Evolutionary conservation across 1,140 invertebrate species (phyloP), one percentile per base, ranked within the genome.

Genomic region (Varroa destructor): DNA sequence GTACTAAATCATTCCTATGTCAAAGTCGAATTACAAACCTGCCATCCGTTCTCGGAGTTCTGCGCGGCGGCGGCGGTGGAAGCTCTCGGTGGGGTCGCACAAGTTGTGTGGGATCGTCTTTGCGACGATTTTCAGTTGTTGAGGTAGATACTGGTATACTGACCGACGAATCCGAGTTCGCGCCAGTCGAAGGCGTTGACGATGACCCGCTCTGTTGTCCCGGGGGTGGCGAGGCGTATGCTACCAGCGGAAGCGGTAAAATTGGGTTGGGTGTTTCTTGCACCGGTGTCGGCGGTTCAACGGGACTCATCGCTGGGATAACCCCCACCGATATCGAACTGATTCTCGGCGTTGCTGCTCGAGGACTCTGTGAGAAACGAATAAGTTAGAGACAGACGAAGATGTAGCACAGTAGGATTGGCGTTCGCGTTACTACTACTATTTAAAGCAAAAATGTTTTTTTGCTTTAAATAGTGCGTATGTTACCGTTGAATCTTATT

Each of bases 191-290:
- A 6, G 57, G 14, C 4, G n/a, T 40, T 37, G 61, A 36, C 61
- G 61, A 25, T 8, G 61, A 12, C 8, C 12, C 3, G 12, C 2
- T 8, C 2, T 12, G 12, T 8, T 40, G 12, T 46, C 12, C 46
- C 14, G 61, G 40, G 5, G 61, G 10, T 40, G 61, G 14, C 37
- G 14, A 36, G 46, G 46, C 46, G 46, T 67, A 37, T 67, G 40
- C 46, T 37, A 14, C 40, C 8, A 43, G 61, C 40, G 61, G 12
- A 2, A 43, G 36, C 61, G 61, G 37, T 40, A 37, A 37, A 12
- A 40, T 67, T 36, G 61, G 40, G 5, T 46, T 67, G 3, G 61
- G 73, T 43, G 25, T 73, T 14, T 73, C 56, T 10, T 55, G 72
- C 46, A 51, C 54, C n/a, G 43, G 54, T 4, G 12, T 72, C 5